phyloP scores from a whole-genome alignment of 2,888 invertebrate genomes.

The Pachliopta kotzebuea region DNA sequence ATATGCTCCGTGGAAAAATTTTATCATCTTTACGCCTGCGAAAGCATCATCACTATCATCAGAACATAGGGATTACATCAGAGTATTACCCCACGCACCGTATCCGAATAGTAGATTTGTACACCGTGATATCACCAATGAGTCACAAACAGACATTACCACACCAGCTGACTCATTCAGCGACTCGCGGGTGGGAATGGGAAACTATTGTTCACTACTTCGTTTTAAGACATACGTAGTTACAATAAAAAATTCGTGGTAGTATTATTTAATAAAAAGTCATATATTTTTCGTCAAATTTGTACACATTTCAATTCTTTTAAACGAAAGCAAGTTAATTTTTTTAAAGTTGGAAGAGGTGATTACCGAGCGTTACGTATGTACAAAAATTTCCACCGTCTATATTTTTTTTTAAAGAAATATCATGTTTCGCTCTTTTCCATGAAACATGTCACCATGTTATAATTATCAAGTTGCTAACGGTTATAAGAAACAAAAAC shows the following conservation, averaged over 20 bases:
- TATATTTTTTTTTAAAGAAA: too few relatives aligned
- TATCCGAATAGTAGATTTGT: conserved; percentile 49
- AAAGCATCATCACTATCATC: background rate
- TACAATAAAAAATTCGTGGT: conserved; percentile 37
- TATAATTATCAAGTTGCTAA: background rate
- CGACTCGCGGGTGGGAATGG: conserved; percentile 55
- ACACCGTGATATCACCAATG: conserved; percentile 60
- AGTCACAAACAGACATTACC: conserved; percentile 64
- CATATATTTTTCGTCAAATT: conserved; percentile 5
- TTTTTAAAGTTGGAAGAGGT: background rate
- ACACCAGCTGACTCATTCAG: conserved; percentile 74
- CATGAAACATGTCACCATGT: background rate
- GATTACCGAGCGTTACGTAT: too few relatives aligned
- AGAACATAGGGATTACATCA: conserved; percentile 23
- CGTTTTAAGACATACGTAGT: conserved; percentile 55
- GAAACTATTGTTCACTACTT: conserved; percentile 65
- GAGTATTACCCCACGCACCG: conserved; percentile 35
- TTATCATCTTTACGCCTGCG: background rate
- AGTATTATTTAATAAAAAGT: conserved; percentile 2
- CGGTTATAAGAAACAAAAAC: background rate
- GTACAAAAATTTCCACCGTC: too few relatives aligned
- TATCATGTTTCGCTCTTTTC: background rate
- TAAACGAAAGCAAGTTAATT: background rate
- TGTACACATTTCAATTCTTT: background rate
- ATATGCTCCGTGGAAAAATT: background rate